Base-by-base conservation (phyloP, 2,888 invertebrate genomes). In the Pelosia muscerda region DNA sequence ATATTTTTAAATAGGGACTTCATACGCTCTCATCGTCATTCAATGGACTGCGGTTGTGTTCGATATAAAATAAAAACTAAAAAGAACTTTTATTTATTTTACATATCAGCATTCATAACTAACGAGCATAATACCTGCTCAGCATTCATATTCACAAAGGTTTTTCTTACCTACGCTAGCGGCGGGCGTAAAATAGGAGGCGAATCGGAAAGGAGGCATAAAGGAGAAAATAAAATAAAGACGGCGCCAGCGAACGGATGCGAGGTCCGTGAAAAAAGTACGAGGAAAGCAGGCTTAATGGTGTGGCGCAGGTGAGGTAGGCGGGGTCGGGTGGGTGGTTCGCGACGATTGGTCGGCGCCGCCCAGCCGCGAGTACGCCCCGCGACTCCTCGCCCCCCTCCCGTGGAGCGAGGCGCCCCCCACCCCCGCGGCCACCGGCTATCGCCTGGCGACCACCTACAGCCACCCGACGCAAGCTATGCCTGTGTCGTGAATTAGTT, bases 401-500 rank as follows among this genome's bases (percentile, higher is more conserved):
- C 73, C 69, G 78, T 56, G 63, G 59, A 49, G 55, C 74, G 72
- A 68, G 72, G 79, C 78, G 69, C 82, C 82, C 85, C 85, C 82
- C 83, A 78, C 73, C 85, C 86, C 90, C 88, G 86, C 92, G 92
- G 87, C 92, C 92, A 91, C 89, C 91, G 92, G 92, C 92, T 90
- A 92, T 90, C 92, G 89, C 88, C 89, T 82, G 88, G 86, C 91
- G 89, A 89, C 92, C 93, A 91, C 93, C 93, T 92, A 91, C 90
- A 88, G 84, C 92, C 93, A 91, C 91, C 92, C 92, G 85, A 82
- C 90, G 85, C 91, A 86, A 93, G 94, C 94, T 94, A 94, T 94
- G 94, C 94, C 92, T 94, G 93, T 94, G 94, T 94, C 93, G 94
- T 90, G 94, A 94, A 94, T 95, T 95, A 95, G 94, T 95, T 94